Conservation (phyloP, 2,888 invertebrate species). For the Nomada ferruginata region DNA sequence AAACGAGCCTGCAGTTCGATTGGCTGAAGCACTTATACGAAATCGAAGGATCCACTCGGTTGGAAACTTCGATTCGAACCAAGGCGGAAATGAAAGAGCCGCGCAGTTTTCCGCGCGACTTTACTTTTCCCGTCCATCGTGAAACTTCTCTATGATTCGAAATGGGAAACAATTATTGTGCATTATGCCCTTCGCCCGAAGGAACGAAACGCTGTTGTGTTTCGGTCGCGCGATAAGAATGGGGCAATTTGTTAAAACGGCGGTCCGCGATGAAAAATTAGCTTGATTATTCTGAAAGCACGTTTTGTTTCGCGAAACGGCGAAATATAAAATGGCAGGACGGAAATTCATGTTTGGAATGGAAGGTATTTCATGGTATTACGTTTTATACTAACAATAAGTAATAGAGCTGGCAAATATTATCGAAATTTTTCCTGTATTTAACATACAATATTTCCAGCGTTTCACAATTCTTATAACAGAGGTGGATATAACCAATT, state of each 20-base stretch:
- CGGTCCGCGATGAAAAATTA: background rate
- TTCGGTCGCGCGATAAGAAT: constrained; percentile 18
- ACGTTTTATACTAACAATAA: too few species aligned
- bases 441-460: too few species aligned
- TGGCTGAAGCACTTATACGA: constrained; percentile 2
- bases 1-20: background rate
- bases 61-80: constrained; percentile 1
- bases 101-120: background rate
- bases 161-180: constrained; percentile 22
- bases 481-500: too few species aligned
- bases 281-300: background rate
- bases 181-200: constrained; percentile 8
- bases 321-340: background rate
- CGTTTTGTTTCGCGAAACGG: background rate
- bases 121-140: too few species aligned
- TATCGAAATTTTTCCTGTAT: too few species aligned
- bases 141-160: constrained; percentile 8
- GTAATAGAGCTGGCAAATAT: too few species aligned
- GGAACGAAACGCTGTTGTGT: constrained; percentile 14
- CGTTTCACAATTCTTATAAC: too few species aligned
- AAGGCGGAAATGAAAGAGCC: background rate
- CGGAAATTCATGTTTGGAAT: background rate
- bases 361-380: background rate
- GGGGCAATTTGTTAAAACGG: constrained; percentile 23
- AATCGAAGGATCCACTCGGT: background rate